Conservation (phyloP, 2,888 invertebrate genomes). For the Eubasilissa splendida region DNA sequence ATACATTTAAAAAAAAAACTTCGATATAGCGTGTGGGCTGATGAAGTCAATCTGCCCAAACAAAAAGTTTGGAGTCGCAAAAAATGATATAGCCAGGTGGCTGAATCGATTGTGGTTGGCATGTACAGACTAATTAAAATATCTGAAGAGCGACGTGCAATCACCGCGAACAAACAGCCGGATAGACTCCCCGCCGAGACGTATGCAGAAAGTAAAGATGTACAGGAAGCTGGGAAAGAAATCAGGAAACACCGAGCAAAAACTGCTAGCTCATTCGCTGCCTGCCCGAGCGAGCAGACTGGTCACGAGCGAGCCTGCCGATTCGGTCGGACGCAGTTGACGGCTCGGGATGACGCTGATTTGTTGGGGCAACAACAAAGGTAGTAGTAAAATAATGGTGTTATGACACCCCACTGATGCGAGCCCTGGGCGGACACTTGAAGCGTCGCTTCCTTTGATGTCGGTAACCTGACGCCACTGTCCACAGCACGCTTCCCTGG, state of each 20-base stretch:
- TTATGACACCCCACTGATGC: constrained; percentile 46
- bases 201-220: not conserved
- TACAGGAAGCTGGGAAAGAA: not conserved
- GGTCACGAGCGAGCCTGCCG: no score
- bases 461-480: not conserved
- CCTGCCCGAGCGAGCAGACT: no score
- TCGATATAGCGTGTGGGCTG: no score
- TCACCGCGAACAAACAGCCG: constrained; percentile 11
- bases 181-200: constrained; percentile 8
- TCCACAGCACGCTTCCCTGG: constrained; percentile 1
- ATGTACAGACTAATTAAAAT: constrained; percentile 26
- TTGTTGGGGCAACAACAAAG: constrained; percentile 14
- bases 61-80: no score
- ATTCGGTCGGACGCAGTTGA: not conserved
- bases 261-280: not conserved
- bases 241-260: not conserved
- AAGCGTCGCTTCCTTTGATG: constrained; percentile 33
- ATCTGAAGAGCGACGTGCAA: constrained; percentile 14
- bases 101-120: not conserved
- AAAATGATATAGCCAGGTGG: no score
- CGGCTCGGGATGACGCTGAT: not conserved
- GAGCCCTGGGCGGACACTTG: constrained; percentile 26
- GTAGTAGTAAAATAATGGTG: constrained; percentile 19
- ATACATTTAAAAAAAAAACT: no score
- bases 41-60: no score